A percentile compares a stretch with the other conserved stretches of the same genome.
Evolutionary conservation across 2,113 vertebrate species (phyloP).

Genomic region (Aldabrachelys gigantea): DNA sequence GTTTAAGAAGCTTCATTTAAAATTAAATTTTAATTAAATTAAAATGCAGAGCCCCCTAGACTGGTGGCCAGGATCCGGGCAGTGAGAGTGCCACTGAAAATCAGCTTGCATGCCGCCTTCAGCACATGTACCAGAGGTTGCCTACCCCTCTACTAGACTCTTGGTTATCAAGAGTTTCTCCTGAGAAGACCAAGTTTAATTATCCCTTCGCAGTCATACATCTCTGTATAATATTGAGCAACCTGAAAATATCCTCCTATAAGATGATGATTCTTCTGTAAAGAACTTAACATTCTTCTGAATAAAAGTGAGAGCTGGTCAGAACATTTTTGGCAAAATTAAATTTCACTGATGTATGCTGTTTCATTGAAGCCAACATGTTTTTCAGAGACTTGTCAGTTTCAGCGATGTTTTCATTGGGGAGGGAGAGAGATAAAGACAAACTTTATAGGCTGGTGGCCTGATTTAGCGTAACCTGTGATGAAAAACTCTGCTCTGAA

Average conservation of each 20-base stretch:
- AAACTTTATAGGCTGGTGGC: neutral
- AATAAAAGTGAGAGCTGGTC: no score
- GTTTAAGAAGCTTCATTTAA: no score
- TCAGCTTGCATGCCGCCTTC: no score
- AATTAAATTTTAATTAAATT: no score
- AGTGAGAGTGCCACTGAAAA: no score
- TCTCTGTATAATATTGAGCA: neutral
- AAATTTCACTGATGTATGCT: neutral
- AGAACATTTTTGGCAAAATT: neutral
- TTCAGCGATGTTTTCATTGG: neutral
- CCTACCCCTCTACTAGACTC: neutral
- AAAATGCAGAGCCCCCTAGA: no score
- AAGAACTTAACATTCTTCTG: no score
- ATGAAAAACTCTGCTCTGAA: neutral
- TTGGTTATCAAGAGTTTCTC: neutral
- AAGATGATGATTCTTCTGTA: neutral
- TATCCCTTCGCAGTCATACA: neutral
- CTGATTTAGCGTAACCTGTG: neutral
- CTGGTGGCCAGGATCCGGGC: no score
- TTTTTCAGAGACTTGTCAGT: neutral
- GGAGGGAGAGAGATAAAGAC: neutral
- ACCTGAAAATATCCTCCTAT: neutral
- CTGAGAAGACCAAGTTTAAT: neutral
- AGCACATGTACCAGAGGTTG: no score
- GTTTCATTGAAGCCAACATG: neutral